These are phyloP conservation scores for Drosophila cyrtoloma DNA, from an alignment of 2,888 invertebrate species.

Conservation along the genomic window DNA sequence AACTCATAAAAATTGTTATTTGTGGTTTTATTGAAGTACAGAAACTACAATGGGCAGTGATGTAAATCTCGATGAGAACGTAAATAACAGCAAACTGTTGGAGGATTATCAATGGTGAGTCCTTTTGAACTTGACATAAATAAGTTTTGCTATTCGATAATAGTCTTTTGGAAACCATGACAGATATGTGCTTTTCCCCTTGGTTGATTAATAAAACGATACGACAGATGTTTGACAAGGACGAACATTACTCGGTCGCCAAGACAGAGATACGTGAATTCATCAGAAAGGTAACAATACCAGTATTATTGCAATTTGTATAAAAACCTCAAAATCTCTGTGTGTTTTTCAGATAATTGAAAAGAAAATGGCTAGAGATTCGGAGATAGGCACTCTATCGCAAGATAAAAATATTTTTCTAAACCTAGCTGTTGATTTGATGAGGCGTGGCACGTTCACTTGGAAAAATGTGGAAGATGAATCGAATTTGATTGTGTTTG, in stretches of 20 bases:
- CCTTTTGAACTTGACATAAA: background rate
- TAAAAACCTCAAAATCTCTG: background rate
- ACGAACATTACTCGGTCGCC: slow-evolving; percentile 63
- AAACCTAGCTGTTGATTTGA: slow-evolving; percentile 76
- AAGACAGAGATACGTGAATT: slow-evolving; percentile 73
- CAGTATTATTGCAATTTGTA: rapidly evolving
- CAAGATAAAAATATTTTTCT: slow-evolving; percentile 68
- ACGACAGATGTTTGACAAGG: slow-evolving; percentile 64
- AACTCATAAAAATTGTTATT: background rate
- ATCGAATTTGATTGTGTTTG: slow-evolving; percentile 82
- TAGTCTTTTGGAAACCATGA: slow-evolving; percentile 81
- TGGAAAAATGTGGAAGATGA: slow-evolving; percentile 81
- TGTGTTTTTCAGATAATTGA: slow-evolving; percentile 62
- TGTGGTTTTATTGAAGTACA: slow-evolving; percentile 31
- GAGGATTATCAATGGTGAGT: slow-evolving; percentile 79
- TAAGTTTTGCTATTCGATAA: slow-evolving; percentile 45
- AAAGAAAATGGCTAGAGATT: slow-evolving; percentile 60
- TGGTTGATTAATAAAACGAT: slow-evolving; percentile 71
- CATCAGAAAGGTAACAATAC: slow-evolving; percentile 67
- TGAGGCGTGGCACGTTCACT: slow-evolving; percentile 71
- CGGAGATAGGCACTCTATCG: slow-evolving; percentile 10
- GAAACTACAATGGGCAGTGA: slow-evolving; percentile 84
- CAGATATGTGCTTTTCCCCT: slow-evolving; percentile 81
- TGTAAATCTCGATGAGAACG: slow-evolving; percentile 46
- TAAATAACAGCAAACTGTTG: slow-evolving; percentile 64